Evolutionary conservation across 2,113 vertebrate genomes (phyloP).

Genomic region (Tenebrosternarchus preto): DNA sequence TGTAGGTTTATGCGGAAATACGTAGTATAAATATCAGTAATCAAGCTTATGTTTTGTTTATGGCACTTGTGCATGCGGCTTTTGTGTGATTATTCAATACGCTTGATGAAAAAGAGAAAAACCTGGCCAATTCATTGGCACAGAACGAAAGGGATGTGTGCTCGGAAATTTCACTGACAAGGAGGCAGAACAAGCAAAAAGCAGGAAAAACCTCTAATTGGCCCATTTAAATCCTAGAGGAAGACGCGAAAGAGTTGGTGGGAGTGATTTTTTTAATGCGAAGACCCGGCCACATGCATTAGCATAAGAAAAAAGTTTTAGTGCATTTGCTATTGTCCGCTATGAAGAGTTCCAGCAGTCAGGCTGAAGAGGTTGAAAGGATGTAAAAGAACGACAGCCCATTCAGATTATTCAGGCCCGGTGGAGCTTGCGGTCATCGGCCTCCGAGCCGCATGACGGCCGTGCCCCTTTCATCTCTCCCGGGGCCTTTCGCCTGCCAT

Average conservation of each 20-base stretch:
- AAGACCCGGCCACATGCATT: slow-evolving; percentile 78
- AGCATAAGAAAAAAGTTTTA: slow-evolving; percentile 96
- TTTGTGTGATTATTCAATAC: slow-evolving; percentile 21
- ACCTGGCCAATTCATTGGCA: neutral
- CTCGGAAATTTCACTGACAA: slow-evolving; percentile 44
- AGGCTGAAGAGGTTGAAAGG: slow-evolving; percentile 79
- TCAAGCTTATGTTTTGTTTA: slow-evolving; percentile 23
- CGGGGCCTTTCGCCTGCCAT: slow-evolving; percentile 53
- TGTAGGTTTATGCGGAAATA: slow-evolving; percentile 72
- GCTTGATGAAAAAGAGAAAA: slow-evolving; percentile 10
- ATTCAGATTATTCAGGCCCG: slow-evolving; percentile 82
- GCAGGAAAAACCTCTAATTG: slow-evolving; percentile 53
- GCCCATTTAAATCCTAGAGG: slow-evolving; percentile 53
- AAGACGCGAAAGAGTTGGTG: slow-evolving; percentile 66
- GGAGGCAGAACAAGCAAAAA: slow-evolving; percentile 42
- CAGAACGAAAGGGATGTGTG: slow-evolving; percentile 39
- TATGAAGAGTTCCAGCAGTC: slow-evolving; percentile 88
- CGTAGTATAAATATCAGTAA: slow-evolving; percentile 67
- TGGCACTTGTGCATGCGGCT: slow-evolving; percentile 2
- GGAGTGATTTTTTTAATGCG: slow-evolving; percentile 77
- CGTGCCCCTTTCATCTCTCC: slow-evolving; percentile 84
- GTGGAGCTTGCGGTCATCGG: slow-evolving; percentile 74
- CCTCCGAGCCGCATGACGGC: slow-evolving; percentile 77
- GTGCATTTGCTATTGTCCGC: slow-evolving; percentile 88
- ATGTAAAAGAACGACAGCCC: slow-evolving; percentile 80